These are phyloP conservation scores for Pentamera pediparva DNA, from an alignment of 53 echinoderm and acorn worm genomes.

Conservation along the genomic window DNA sequence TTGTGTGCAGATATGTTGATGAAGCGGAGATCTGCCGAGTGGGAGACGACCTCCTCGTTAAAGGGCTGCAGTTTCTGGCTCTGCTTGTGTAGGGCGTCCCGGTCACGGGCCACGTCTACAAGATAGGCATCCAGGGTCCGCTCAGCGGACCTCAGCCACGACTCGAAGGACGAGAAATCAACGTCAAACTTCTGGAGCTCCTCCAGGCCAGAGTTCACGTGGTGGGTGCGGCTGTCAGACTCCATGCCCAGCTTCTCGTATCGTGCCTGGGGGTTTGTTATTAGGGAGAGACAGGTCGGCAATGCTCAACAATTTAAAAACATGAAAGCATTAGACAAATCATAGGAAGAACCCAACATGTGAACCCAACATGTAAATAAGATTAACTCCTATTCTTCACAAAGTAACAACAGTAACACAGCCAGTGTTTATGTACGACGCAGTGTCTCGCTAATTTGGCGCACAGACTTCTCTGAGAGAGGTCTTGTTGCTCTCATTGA, in stretches of 20 bases:
- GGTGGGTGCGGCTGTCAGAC: conserved; percentile 72
- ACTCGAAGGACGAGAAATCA: conserved; percentile 83
- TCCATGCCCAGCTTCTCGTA: conserved; percentile 66
- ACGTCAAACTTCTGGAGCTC: conserved; percentile 96
- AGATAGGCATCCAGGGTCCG: conserved; percentile 82
- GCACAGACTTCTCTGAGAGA: conserved; percentile 70
- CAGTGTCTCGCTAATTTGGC: too few relatives aligned
- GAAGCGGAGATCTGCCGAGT: conserved; percentile 88
- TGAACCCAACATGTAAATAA: too few relatives aligned
- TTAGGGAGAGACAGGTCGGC: not conserved
- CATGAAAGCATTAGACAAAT: too few relatives aligned
- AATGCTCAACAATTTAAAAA: not conserved
- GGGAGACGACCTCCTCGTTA: conserved; percentile 90
- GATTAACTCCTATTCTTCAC: too few relatives aligned
- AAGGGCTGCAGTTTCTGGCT: conserved; percentile 87
- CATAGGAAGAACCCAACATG: too few relatives aligned
- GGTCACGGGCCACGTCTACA: conserved; percentile 77
- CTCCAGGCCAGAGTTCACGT: conserved; percentile 65
- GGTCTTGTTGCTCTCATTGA: conserved; percentile 72
- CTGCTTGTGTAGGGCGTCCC: conserved; percentile 81
- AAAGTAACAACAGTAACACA: too few relatives aligned
- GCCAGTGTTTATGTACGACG: too few relatives aligned
- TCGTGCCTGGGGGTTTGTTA: conserved; percentile 41
- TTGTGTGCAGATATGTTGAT: conserved; percentile 95
- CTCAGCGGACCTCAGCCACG: conserved; percentile 89